Evolutionary conservation across 2,888 invertebrate species (phyloP).

Genomic region (Plebejus argus): DNA sequence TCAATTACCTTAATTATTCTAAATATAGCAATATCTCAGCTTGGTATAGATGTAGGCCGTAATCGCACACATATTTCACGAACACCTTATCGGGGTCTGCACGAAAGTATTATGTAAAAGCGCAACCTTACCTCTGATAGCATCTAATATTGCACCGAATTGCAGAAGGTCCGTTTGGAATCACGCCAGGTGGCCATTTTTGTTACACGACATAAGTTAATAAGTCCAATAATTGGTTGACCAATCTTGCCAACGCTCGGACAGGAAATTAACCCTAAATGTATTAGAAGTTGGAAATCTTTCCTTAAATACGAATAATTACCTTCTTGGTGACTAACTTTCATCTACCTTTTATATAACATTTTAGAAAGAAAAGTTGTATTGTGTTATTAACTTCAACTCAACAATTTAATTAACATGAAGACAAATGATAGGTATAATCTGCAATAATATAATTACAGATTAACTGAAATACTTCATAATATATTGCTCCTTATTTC

Average conservation of each 20-base stretch:
- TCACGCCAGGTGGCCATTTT: conserved; percentile 46
- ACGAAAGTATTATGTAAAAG: conserved; percentile 53
- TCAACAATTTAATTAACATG: no score
- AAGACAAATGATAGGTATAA: no score
- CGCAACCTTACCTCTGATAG: conserved; percentile 52
- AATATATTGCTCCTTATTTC: neutral
- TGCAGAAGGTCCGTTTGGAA: conserved; percentile 45
- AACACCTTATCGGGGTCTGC: conserved; percentile 49
- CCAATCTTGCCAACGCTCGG: conserved; percentile 25
- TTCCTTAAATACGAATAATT: neutral
- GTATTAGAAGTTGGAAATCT: neutral
- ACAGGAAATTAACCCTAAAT: conserved; percentile 15
- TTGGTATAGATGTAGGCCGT: conserved; percentile 20
- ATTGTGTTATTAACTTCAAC: no score
- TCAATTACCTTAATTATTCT: neutral
- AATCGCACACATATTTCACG: conserved; percentile 50
- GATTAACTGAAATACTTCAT: neutral
- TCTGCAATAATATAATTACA: no score
- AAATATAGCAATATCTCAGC: conserved; percentile 25
- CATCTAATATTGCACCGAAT: conserved; percentile 50
- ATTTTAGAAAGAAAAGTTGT: no score
- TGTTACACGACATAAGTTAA: conserved; percentile 36
- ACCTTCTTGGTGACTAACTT: neutral
- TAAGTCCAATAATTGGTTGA: conserved; percentile 33
- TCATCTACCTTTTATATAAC: neutral